A percentile compares a stretch with the other conserved stretches of the same genome.
Evolutionary conservation across 2,888 invertebrate genomes (phyloP).

Genomic region (Tetheella fluctuosa): DNA sequence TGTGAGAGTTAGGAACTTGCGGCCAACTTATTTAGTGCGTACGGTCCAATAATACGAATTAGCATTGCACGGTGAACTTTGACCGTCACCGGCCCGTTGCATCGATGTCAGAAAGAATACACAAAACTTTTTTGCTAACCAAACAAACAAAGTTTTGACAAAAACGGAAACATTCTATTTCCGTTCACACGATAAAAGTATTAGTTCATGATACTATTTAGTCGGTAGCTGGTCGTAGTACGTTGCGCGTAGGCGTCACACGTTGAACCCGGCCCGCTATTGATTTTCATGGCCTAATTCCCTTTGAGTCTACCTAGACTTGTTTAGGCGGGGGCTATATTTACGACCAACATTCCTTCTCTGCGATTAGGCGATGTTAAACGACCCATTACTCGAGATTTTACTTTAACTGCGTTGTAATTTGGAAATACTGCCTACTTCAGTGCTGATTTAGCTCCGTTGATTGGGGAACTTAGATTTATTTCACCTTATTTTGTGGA

Average conservation of each 20-base stretch:
- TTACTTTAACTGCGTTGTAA: slow-evolving; percentile 1
- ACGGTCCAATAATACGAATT: no score
- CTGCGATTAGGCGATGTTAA: slow-evolving; percentile 10
- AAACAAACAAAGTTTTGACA: background rate
- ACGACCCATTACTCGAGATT: slow-evolving; percentile 10
- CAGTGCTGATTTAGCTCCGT: background rate
- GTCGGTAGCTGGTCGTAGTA: background rate
- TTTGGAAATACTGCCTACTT: slow-evolving; percentile 3
- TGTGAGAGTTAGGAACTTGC: no score
- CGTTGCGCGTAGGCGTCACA: background rate
- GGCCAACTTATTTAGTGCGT: no score
- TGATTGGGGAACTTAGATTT: background rate
- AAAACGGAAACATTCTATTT: background rate
- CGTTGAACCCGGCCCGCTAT: slow-evolving; percentile 32
- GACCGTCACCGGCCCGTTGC: no score
- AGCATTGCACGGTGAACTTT: no score
- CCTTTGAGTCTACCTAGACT: slow-evolving; percentile 43
- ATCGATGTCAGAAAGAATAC: background rate
- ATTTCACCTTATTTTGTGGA: background rate
- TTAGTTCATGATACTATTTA: background rate
- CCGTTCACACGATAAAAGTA: background rate
- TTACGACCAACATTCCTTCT: slow-evolving; percentile 26
- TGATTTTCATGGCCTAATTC: slow-evolving; percentile 61
- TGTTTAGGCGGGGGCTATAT: slow-evolving; percentile 42
- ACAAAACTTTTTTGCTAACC: background rate